phyloP scores from a whole-genome alignment of 2,888 invertebrate species.

The Agrilus biguttatus region DNA sequence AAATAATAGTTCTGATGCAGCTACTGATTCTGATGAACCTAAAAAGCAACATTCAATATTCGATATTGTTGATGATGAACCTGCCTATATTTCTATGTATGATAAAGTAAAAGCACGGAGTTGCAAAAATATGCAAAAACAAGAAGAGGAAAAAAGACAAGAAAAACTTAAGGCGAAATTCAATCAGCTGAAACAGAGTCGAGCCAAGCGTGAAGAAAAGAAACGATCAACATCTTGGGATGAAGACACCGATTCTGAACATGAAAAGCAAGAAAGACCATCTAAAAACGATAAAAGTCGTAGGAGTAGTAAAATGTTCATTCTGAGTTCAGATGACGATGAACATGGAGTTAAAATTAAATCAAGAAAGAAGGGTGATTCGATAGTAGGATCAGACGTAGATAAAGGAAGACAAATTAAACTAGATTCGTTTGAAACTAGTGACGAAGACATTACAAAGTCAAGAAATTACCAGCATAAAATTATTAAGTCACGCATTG shows the following conservation, averaged over 20 bases:
- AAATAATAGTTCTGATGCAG: constrained; percentile 45
- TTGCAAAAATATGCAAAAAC: constrained; percentile 85
- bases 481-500: constrained; percentile 55
- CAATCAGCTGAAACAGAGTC: constrained; percentile 71
- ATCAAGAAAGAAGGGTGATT: constrained; percentile 30
- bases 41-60: constrained; percentile 78
- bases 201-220: constrained; percentile 78
- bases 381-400: constrained; percentile 37
- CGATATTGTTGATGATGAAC: constrained; percentile 78
- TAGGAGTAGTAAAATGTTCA: constrained; percentile 23
- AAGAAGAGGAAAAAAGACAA: constrained; percentile 75
- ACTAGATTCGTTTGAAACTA: constrained; percentile 25
- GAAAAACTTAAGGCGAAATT: constrained; percentile 83
- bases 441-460: constrained; percentile 28
- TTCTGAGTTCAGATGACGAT: constrained; percentile 28
- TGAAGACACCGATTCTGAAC: constrained; percentile 61
- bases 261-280: constrained; percentile 24
- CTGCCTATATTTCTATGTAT: constrained; percentile 92
- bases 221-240: constrained; percentile 81
- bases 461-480: constrained; percentile 46
- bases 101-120: constrained; percentile 92
- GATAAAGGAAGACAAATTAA: constrained; percentile 36
- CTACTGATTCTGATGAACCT: constrained; percentile 64
- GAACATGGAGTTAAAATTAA: constrained; percentile 15
- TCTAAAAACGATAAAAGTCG: constrained; percentile 15